Conservation (phyloP, 2,113 vertebrate genomes). For the Amphiprion ocellaris region DNA sequence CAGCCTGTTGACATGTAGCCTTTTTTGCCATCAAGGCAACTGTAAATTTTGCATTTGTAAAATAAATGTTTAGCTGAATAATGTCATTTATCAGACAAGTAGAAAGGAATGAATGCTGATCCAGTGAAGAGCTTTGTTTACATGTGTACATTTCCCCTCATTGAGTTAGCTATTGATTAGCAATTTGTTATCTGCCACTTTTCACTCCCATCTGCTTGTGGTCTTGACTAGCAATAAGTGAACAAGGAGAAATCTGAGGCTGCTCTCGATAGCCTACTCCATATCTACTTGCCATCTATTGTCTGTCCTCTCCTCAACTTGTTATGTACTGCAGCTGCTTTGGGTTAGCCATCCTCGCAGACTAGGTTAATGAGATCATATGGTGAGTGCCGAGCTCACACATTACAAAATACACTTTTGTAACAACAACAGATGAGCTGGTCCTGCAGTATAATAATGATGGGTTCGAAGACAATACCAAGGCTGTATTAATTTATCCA, state of each 20-base stretch:
- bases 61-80: background rate
- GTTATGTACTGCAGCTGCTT: background rate
- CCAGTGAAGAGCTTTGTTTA: conserved; percentile 14
- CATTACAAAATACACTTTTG: background rate
- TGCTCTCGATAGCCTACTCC: conserved; percentile 4
- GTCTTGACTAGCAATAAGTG: conserved; percentile 33
- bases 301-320: background rate
- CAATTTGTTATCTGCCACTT: conserved; percentile 51
- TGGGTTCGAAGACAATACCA: conserved; percentile 10
- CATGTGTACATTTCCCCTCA: conserved; percentile 38
- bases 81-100: background rate
- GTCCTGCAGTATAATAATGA: background rate
- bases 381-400: background rate
- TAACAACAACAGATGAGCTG: background rate
- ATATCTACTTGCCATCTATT: background rate
- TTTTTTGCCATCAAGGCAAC: background rate
- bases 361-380: background rate
- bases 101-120: background rate
- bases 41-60: background rate
- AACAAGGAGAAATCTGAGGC: conserved; percentile 13
- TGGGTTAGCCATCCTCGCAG: background rate
- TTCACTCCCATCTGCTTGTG: conserved; percentile 41
- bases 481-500: conserved; percentile 26
- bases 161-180: conserved; percentile 63
- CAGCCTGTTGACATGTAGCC: background rate